Percentiles rank a stretch among this genome's conserved stretches.
Evolutionary conservation across 1,140 invertebrate species (phyloP).

Genomic region (Radopholus similis): DNA sequence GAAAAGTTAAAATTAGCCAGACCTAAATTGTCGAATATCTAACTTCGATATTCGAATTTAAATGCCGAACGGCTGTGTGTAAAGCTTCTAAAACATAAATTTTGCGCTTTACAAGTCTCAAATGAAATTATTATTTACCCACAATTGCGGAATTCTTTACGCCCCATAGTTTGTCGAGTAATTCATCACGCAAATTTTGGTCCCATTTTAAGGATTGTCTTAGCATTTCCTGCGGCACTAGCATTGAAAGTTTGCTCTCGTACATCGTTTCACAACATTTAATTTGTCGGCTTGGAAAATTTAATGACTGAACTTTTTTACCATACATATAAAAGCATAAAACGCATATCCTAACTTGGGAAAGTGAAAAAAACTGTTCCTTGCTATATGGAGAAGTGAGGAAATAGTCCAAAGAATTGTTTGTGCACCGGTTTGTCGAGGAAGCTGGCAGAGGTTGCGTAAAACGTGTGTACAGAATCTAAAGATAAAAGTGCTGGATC

Average conservation of each 20-base stretch:
- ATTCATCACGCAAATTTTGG: conserved; percentile 34
- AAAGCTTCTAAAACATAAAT: background rate
- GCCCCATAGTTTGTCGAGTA: conserved; percentile 33
- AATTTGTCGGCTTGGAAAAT: conserved; percentile 40
- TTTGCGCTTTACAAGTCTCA: background rate
- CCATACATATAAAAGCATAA: conserved; percentile 15
- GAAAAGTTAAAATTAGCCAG: background rate
- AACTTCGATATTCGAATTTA: conserved; percentile 48
- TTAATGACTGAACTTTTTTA: conserved; percentile 35
- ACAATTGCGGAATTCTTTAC: conserved; percentile 21
- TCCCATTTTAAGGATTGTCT: conserved; percentile 40
- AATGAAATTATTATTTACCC: conserved; percentile 15
- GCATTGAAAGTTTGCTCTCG: conserved; percentile 43
- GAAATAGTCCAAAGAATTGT: conserved; percentile 27
- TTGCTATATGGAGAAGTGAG: conserved; percentile 39
- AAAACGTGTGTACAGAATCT: conserved; percentile 10
- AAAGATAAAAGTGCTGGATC: background rate
- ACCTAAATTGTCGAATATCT: too few relatives aligned
- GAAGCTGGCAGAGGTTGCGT: background rate
- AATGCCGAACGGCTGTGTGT: conserved; percentile 36
- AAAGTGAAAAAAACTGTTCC: conserved; percentile 41
- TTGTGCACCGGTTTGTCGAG: background rate
- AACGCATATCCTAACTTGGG: conserved; percentile 23
- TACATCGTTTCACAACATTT: conserved; percentile 46
- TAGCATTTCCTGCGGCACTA: conserved; percentile 45